Evolutionary conservation across 2,113 vertebrate genomes (phyloP).

Genomic region (Beaufortia kweichowensis): DNA sequence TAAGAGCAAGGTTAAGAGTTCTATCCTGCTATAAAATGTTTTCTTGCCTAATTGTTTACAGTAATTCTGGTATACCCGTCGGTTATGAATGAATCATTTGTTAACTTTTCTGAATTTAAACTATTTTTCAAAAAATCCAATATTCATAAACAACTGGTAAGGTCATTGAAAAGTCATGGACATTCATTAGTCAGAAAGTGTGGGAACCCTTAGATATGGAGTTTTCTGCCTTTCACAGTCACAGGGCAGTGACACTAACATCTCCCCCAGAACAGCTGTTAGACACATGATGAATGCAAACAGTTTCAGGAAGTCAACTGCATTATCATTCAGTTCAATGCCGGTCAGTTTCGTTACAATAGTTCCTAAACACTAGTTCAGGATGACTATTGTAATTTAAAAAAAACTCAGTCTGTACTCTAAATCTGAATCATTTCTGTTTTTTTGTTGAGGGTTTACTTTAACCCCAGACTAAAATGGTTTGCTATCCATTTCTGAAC

Average conservation of each 20-base stretch:
- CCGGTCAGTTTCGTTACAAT: background rate
- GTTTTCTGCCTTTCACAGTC: background rate
- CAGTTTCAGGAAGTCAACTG: background rate
- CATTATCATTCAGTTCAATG: background rate
- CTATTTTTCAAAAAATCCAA: too few relatives aligned
- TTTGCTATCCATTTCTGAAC: constrained; percentile 27
- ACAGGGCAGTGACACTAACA: too few relatives aligned
- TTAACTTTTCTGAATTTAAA: too few relatives aligned
- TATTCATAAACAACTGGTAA: background rate
- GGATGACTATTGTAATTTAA: background rate
- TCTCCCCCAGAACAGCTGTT: background rate
- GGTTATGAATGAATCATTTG: too few relatives aligned
- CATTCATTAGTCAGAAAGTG: background rate
- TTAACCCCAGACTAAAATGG: constrained; percentile 8
- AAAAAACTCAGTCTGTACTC: background rate
- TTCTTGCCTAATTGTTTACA: too few relatives aligned
- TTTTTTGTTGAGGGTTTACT: constrained; percentile 1
- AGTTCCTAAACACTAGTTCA: too few relatives aligned
- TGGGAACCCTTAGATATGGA: too few relatives aligned
- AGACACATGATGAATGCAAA: background rate
- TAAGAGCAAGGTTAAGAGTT: constrained; percentile 56
- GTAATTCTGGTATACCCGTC: too few relatives aligned
- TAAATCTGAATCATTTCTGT: background rate
- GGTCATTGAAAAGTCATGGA: background rate
- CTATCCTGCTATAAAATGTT: too few relatives aligned